phyloP scores from a whole-genome alignment of 2,113 vertebrate genomes.

The Centropristis striata region DNA sequence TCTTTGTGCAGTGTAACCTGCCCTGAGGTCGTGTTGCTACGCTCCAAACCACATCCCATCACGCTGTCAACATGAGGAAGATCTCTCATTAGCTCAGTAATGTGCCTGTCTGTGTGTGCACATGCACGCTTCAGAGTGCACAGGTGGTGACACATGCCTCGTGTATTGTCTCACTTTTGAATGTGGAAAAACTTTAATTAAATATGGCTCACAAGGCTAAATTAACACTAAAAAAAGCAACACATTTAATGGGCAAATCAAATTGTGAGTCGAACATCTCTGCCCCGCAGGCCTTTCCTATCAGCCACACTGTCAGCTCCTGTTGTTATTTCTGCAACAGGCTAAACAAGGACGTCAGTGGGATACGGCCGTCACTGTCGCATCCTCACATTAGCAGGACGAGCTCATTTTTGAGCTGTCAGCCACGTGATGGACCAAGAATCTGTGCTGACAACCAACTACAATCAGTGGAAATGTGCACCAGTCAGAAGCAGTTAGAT shows the following conservation, averaged over 20 bases:
- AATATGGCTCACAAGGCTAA: conserved; percentile 33
- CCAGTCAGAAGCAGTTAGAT: not conserved
- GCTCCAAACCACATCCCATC: conserved; percentile 64
- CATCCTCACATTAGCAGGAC: conserved; percentile 19
- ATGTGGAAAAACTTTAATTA: conserved; percentile 35
- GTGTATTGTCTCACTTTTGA: conserved; percentile 41
- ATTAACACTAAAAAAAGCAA: conserved; percentile 22
- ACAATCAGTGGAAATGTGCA: not conserved
- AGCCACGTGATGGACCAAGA: not conserved
- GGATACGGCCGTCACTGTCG: conserved; percentile 7
- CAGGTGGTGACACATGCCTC: conserved; percentile 15
- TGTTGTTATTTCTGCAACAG: conserved; percentile 22
- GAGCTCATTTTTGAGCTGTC: not conserved
- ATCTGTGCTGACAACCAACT: not conserved
- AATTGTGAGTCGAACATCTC: conserved; percentile 37
- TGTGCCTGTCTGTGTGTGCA: not conserved
- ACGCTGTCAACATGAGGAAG: conserved; percentile 69
- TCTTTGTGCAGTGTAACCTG: conserved; percentile 62
- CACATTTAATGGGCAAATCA: conserved; percentile 47
- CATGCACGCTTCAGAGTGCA: not conserved
- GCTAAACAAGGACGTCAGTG: not conserved
- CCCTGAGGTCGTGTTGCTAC: conserved; percentile 65
- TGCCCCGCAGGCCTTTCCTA: conserved; percentile 36
- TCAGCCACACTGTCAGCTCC: conserved; percentile 26
- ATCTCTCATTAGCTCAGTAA: conserved; percentile 62